Base-by-base conservation (phyloP, 2,797 vertebrate species). In the Scomberomorus guttatus region DNA sequence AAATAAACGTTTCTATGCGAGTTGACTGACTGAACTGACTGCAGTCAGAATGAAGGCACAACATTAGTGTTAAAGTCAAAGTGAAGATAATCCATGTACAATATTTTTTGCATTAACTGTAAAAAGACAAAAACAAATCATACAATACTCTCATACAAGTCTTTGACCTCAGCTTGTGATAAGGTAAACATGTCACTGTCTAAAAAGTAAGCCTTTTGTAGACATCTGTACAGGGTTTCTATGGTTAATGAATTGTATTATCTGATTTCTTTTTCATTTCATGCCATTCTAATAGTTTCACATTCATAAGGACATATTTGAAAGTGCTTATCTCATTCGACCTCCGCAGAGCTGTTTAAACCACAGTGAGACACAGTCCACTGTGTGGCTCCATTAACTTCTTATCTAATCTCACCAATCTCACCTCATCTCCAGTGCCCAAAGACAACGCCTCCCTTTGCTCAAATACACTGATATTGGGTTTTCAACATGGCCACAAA, bases 331-430 rank as follows among this genome's bases (percentile, higher is more conserved):
- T 71, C 61, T 61, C 10, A 59, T 55, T 48, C 72, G 62, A 57
- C 58, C 62, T 20, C 20, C 18, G 37, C 12, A 50, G 17, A 51
- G 57, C 70, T 67, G 62, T 79, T 58, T 56, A 44, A 77, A 67
- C 64, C 52, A 54, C 69, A 64, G 58, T 42, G 29, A 75, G 68
- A n/a, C 25, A 24, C 58, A 52, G 14, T 27, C 24, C 42, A 46
- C 22, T 59, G 37, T 61, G 42, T 46, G 27, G 50, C 79, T 80
- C 62, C 65, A 46, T 84, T 75, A 58, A 32, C 58, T 51, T 64
- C 51, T 65, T 50, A 73, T 82, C 78, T 89, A 57, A 81, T 86
- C 80, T 68, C 48, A 5, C 5, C 59, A 59, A 29, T 29, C 27
- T 32, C 29, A 6, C 29, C 29, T 32, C 37, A 55, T 80, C 68